Conservation (phyloP, 1,140 invertebrate genomes). For the Drosophila repletoides region DNA sequence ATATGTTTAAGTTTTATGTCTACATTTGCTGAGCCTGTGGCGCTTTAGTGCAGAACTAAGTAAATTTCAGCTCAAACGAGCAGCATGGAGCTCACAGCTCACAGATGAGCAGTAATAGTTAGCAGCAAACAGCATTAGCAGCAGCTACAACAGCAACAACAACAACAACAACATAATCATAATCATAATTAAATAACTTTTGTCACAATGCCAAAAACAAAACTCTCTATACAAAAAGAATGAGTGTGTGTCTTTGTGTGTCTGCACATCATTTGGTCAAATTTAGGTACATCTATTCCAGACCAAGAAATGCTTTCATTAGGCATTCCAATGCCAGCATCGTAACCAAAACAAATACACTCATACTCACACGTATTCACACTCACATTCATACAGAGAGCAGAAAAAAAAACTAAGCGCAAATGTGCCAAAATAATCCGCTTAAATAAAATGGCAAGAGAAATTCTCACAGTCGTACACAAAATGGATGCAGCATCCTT, state of each 20-base stretch:
- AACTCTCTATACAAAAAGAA: neutral
- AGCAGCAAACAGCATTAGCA: slow-evolving; percentile 51
- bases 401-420: slow-evolving; percentile 49
- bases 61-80: slow-evolving; percentile 73
- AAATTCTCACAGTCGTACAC: slow-evolving; percentile 50
- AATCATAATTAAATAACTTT: slow-evolving; percentile 80
- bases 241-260: slow-evolving; percentile 4
- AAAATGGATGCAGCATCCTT: slow-evolving; percentile 68
- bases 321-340: slow-evolving; percentile 59
- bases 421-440: slow-evolving; percentile 79
- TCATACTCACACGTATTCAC: neutral
- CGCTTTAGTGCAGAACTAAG: slow-evolving; percentile 76
- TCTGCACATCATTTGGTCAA: slow-evolving; percentile 68
- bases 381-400: slow-evolving; percentile 8
- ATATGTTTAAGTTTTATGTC: slow-evolving; percentile 74
- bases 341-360: slow-evolving; percentile 13
- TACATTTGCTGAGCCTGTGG: slow-evolving; percentile 64
- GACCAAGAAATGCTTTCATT: slow-evolving; percentile 55
- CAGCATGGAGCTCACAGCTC: slow-evolving; percentile 41
- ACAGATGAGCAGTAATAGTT: slow-evolving; percentile 51
- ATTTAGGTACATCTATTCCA: slow-evolving; percentile 57
- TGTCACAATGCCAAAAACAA: slow-evolving; percentile 67
- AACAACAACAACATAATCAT: slow-evolving; percentile 41
- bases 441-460: slow-evolving; percentile 73
- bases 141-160: slow-evolving; percentile 1